These are phyloP conservation scores for Arizona elegans DNA, from an alignment of 2,113 vertebrate genomes.

Conservation along the genomic window DNA sequence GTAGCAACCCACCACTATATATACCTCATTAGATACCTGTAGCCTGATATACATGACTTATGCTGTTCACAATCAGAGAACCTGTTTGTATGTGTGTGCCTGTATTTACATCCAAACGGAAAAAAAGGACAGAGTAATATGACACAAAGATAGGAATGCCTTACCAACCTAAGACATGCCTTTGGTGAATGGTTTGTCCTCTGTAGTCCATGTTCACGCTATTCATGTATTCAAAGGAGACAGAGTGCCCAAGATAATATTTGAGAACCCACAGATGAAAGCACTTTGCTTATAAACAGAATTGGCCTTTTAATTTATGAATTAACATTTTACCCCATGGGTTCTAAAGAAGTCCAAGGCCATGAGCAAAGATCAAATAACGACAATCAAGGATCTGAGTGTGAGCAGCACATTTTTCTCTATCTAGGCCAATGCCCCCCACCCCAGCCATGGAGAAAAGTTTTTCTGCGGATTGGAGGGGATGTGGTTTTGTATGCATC, in stretches of 20 bases:
- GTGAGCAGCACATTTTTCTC: not conserved
- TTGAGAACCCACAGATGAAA: not conserved
- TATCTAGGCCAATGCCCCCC: not conserved
- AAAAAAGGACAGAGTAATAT: not conserved
- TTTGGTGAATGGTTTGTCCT: not conserved
- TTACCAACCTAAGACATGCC: not conserved
- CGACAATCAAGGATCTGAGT: not conserved
- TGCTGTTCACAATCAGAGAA: not conserved
- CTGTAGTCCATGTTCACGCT: rapidly evolving
- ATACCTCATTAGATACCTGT: not conserved
- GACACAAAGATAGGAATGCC: not conserved
- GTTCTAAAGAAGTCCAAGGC: not conserved
- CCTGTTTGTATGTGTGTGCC: not conserved
- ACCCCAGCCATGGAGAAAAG: too few relatives aligned
- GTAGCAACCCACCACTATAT: too few relatives aligned
- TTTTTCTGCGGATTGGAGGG: too few relatives aligned
- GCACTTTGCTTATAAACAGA: not conserved
- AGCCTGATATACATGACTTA: not conserved
- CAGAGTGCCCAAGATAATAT: not conserved
- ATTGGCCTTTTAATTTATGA: not conserved
- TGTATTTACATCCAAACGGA: not conserved
- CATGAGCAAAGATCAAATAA: not conserved
- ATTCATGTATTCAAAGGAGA: not conserved
- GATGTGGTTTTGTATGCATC: too few relatives aligned
- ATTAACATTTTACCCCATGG: not conserved